Conservation (phyloP, 2,888 invertebrate genomes). For the Tupiocoris notatus region DNA sequence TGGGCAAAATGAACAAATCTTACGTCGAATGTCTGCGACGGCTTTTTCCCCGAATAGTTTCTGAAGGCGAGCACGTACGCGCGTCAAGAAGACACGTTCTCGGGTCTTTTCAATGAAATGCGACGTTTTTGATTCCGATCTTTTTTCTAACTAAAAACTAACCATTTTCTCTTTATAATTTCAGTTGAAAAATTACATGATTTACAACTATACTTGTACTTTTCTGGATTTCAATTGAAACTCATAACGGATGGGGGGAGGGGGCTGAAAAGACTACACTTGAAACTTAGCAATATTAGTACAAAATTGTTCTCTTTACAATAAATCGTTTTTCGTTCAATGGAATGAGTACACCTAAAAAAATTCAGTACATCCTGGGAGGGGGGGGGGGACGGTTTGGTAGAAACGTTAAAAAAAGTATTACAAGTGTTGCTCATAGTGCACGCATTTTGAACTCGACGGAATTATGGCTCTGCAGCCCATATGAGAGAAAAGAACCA, state of each 20-base stretch:
- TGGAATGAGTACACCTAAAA: slow-evolving; percentile 44
- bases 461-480: slow-evolving; percentile 2
- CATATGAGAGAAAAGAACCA: slow-evolving; percentile 12
- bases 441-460: slow-evolving; percentile 18
- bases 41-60: too few species aligned
- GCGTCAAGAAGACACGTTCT: not conserved
- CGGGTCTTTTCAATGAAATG: not conserved
- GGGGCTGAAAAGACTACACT: slow-evolving; percentile 42
- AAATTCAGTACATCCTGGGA: slow-evolving; percentile 5
- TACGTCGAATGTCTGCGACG: too few species aligned
- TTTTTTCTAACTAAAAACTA: slow-evolving; percentile 47
- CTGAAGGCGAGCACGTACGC: not conserved
- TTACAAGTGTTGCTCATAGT: slow-evolving; percentile 12
- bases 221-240: slow-evolving; percentile 37
- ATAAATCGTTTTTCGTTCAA: slow-evolving; percentile 23
- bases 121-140: slow-evolving; percentile 5
- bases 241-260: not conserved
- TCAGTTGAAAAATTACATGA: slow-evolving; percentile 49
- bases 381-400: too few species aligned
- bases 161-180: slow-evolving; percentile 50
- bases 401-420: not conserved
- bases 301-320: slow-evolving; percentile 31
- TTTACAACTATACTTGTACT: slow-evolving; percentile 49
- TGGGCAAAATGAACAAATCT: not conserved
- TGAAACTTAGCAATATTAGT: slow-evolving; percentile 43